These are phyloP conservation scores for Stenichneumon culpator DNA, from an alignment of 2,888 invertebrate species.

Conservation along the genomic window DNA sequence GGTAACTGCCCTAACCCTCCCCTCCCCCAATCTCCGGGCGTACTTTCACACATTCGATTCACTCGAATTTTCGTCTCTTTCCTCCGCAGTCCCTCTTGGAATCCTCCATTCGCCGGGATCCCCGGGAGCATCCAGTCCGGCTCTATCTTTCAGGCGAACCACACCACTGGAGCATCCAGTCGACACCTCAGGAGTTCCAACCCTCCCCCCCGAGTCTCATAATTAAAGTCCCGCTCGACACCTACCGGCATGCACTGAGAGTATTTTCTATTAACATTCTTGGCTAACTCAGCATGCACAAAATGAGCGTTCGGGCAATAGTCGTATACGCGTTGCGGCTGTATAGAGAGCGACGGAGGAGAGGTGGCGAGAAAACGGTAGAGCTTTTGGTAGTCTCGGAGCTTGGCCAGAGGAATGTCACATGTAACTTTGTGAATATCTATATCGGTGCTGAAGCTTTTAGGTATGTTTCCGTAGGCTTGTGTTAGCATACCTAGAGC, in stretches of 20 bases:
- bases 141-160: constrained; percentile 4
- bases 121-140: background rate
- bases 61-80: constrained; percentile 38
- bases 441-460: constrained; percentile 9
- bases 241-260: constrained; percentile 71
- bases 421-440: constrained; percentile 17
- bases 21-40: background rate
- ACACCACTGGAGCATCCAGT: background rate
- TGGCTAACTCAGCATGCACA: constrained; percentile 80
- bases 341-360: constrained; percentile 13
- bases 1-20: background rate
- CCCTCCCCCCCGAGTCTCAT: constrained; percentile 72
- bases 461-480: background rate
- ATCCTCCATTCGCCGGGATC: constrained; percentile 25
- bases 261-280: constrained; percentile 85
- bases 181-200: constrained; percentile 62
- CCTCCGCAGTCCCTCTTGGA: background rate
- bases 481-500: background rate
- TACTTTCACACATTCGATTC: constrained; percentile 44
- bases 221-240: constrained; percentile 79
- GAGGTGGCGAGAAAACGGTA: constrained; percentile 76
- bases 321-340: constrained; percentile 22
- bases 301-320: constrained; percentile 78
- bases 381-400: constrained; percentile 65
- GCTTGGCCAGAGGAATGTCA: background rate